phyloP scores from a whole-genome alignment of 2,113 vertebrate species.

The Eublepharis macularius region DNA sequence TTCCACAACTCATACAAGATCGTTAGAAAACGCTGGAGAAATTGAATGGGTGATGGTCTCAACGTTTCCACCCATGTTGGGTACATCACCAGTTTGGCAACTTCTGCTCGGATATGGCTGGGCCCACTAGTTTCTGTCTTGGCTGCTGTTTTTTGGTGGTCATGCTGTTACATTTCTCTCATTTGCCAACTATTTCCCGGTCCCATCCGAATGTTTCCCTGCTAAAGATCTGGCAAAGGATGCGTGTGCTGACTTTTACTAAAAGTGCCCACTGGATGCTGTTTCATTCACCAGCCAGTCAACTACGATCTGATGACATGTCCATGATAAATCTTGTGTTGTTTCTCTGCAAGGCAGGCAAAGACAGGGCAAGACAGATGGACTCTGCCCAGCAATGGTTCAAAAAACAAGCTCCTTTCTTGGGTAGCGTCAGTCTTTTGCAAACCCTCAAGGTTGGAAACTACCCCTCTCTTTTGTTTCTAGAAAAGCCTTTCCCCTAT shows the following conservation, averaged over 20 bases:
- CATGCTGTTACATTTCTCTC: not conserved
- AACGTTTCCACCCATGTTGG: too few species aligned
- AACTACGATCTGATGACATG: too few species aligned
- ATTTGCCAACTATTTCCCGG: not conserved
- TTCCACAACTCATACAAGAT: too few species aligned
- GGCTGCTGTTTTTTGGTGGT: too few species aligned
- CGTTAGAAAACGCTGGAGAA: too few species aligned
- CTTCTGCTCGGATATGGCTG: too few species aligned
- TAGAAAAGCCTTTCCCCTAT: too few species aligned
- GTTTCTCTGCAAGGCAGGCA: not conserved
- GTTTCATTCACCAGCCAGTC: not conserved
- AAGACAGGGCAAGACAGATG: not conserved
- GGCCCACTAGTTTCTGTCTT: too few species aligned
- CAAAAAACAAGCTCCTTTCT: not conserved
- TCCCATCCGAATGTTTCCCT: not conserved
- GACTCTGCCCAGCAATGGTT: not conserved
- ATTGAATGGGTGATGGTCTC: too few species aligned
- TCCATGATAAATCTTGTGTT: not conserved
- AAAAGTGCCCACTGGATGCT: not conserved
- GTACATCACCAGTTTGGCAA: too few species aligned
- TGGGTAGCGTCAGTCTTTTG: fast-evolving
- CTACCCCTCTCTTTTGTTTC: too few species aligned
- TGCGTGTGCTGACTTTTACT: not conserved
- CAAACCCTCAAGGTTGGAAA: too few species aligned
- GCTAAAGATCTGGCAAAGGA: not conserved